These are phyloP conservation scores for Percopsis transmontana DNA, from an alignment of 2,113 vertebrate species.

Conservation along the genomic window DNA sequence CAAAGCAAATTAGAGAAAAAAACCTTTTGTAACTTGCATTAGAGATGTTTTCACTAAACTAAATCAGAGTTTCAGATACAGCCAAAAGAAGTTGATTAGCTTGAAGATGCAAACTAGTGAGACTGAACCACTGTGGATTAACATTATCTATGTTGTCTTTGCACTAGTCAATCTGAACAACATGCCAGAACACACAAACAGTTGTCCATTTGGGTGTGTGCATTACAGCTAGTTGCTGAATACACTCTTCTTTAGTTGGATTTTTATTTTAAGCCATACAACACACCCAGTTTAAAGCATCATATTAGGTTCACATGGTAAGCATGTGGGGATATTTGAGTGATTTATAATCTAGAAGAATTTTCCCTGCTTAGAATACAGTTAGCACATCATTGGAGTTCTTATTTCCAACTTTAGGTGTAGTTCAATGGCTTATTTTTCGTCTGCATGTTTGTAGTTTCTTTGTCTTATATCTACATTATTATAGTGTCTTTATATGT, in stretches of 20 bases:
- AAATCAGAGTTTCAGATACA: not conserved
- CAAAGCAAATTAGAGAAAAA: too few species aligned
- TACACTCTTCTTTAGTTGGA: not conserved
- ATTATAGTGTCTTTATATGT: not conserved
- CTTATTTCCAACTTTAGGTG: not conserved
- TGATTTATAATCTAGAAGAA: not conserved
- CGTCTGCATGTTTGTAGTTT: conserved; percentile 3
- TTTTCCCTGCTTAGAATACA: not conserved
- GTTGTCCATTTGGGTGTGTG: conserved; percentile 14
- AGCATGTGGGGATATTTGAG: not conserved
- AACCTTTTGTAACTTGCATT: too few species aligned
- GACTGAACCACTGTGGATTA: conserved; percentile 59
- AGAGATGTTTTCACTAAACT: too few species aligned
- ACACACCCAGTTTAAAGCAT: not conserved
- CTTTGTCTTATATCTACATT: conserved; percentile 30
- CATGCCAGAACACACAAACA: not conserved
- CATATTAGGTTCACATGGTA: not conserved
- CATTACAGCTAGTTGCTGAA: conserved; percentile 8
- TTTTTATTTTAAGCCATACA: not conserved
- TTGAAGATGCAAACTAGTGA: conserved; percentile 31
- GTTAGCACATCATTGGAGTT: not conserved
- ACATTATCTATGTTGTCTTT: conserved; percentile 36
- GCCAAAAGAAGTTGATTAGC: not conserved
- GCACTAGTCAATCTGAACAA: not conserved
- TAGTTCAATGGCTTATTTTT: conserved; percentile 12